Conservation (phyloP, 1,140 invertebrate species). For the Archegozetes longisetosus region DNA sequence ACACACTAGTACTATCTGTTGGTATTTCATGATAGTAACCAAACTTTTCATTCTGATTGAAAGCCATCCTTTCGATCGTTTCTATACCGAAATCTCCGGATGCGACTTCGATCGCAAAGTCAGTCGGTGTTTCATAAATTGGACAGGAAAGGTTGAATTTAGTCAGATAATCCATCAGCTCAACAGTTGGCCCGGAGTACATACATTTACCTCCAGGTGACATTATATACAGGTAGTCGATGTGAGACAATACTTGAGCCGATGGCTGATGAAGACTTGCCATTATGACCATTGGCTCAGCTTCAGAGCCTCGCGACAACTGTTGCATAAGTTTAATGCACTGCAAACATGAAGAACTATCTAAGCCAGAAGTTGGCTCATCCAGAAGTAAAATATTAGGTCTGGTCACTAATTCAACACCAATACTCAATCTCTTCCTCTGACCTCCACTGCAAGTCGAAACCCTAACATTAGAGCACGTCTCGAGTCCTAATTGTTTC, state of each 20-base stretch:
- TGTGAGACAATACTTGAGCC: constrained; percentile 85
- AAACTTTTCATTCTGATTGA: background rate
- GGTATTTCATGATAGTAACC: background rate
- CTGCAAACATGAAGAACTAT: constrained; percentile 66
- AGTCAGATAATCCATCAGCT: background rate
- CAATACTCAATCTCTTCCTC: constrained; percentile 77
- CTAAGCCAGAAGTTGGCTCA: constrained; percentile 73
- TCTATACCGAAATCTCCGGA: constrained; percentile 14
- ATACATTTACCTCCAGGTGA: constrained; percentile 57
- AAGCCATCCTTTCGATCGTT: background rate
- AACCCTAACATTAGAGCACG: constrained; percentile 59
- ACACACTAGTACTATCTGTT: background rate
- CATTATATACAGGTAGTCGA: constrained; percentile 40
- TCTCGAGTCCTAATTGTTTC: constrained; percentile 47
- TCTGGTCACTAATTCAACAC: constrained; percentile 86
- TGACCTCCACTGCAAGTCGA: constrained; percentile 76
- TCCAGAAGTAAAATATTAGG: constrained; percentile 94
- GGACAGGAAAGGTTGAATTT: constrained; percentile 51
- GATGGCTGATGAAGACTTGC: constrained; percentile 95
- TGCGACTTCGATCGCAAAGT: constrained; percentile 41
- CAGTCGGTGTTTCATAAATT: constrained; percentile 85
- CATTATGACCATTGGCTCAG: constrained; percentile 43
- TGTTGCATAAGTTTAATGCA: constrained; percentile 56
- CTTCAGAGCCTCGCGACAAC: constrained; percentile 45
- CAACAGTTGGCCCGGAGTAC: constrained; percentile 50